Evolutionary conservation across 2,888 invertebrate species (phyloP).

Genomic region (Ischnura elegans): DNA sequence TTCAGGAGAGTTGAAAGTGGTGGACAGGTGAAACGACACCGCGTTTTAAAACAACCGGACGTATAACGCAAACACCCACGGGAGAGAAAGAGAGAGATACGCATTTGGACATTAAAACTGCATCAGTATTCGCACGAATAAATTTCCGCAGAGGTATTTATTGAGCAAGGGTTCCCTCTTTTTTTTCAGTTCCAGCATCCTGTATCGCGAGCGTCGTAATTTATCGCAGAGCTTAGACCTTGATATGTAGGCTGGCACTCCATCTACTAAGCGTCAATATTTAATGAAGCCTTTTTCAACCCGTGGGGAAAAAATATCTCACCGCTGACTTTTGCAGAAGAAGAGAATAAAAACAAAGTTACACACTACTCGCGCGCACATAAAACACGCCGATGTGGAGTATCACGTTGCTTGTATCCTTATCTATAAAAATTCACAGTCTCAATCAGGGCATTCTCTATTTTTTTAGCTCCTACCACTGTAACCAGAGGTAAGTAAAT

Average conservation of each 20-base stretch:
- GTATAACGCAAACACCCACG: neutral
- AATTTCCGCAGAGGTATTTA: neutral
- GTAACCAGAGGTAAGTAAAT: neutral
- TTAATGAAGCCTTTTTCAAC: constrained; percentile 9
- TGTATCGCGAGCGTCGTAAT: neutral
- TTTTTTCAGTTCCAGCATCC: neutral
- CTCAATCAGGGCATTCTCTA: neutral
- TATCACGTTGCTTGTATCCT: neutral
- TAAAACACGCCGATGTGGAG: neutral
- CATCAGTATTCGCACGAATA: neutral
- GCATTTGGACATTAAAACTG: neutral
- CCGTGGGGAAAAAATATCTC: neutral
- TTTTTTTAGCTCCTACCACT: neutral
- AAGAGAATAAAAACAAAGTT: no score
- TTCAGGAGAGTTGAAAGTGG: neutral
- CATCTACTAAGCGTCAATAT: neutral
- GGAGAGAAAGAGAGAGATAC: neutral
- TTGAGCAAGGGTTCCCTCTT: neutral
- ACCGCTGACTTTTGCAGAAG: neutral
- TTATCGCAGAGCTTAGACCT: neutral
- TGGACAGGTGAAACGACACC: neutral
- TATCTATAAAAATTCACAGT: neutral
- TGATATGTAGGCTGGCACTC: neutral
- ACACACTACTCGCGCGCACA: neutral
- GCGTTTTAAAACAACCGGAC: neutral